Conservation (phyloP, 2,888 invertebrate species). For the Lasioglossum marginatum region DNA sequence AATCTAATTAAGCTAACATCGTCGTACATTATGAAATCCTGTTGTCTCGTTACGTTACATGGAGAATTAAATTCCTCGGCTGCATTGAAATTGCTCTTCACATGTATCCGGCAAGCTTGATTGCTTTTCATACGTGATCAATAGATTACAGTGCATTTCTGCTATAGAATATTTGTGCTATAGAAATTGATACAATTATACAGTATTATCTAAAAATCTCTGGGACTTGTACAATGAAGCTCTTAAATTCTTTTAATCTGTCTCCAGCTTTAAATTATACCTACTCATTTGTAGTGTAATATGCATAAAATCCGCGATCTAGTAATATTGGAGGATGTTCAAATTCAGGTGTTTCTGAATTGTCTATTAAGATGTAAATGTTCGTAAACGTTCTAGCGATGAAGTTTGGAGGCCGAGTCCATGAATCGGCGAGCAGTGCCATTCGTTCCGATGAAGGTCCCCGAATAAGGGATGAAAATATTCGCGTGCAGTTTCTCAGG, state of each 20-base stretch:
- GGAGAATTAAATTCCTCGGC: neutral
- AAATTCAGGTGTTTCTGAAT: neutral
- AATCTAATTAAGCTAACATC: neutral
- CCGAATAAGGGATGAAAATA: slow-evolving; percentile 58
- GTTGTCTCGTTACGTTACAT: neutral
- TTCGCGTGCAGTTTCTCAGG: slow-evolving; percentile 50
- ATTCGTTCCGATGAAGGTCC: slow-evolving; percentile 8
- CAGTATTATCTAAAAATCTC: neutral
- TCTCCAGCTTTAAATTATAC: too few species aligned
- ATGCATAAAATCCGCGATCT: neutral
- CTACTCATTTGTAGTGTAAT: neutral
- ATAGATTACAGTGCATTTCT: neutral
- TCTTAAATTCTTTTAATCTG: neutral
- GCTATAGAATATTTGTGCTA: neutral
- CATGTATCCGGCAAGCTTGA: neutral
- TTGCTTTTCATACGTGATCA: neutral
- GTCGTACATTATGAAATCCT: neutral
- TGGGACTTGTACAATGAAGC: neutral
- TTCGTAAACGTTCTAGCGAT: neutral
- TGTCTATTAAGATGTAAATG: neutral
- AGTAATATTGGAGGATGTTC: neutral
- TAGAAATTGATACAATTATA: neutral
- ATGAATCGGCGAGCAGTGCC: neutral
- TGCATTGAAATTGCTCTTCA: neutral
- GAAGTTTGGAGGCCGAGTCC: neutral